Percentiles rank a stretch among this genome's conserved stretches.
These are phyloP conservation scores for Fragum whitleyi DNA, from an alignment of 2,888 invertebrate species.

Conservation along the genomic window DNA sequence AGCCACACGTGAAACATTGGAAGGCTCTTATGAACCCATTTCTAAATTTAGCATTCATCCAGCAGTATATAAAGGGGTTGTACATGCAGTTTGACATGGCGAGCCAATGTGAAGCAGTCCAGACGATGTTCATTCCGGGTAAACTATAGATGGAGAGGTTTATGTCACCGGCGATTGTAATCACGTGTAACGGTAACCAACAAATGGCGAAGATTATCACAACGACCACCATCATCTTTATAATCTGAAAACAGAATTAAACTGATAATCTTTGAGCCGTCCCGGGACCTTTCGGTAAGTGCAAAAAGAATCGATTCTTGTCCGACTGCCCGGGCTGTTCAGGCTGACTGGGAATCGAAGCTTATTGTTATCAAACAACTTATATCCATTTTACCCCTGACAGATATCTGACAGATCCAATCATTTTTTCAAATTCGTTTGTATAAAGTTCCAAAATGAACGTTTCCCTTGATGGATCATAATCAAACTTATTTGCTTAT, in stretches of 20 bases:
- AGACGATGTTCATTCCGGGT: constrained; percentile 74
- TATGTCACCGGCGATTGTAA: constrained; percentile 90
- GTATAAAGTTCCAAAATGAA: too few species aligned
- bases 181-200: constrained; percentile 96
- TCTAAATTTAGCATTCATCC: constrained; percentile 94
- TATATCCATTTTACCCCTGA: too few species aligned
- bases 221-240: constrained; percentile 95
- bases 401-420: too few species aligned
- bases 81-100: constrained; percentile 99
- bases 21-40: constrained; percentile 73
- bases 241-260: constrained; percentile 72
- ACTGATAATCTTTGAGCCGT: too few species aligned
- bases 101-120: constrained; percentile 88
- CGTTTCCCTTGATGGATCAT: too few species aligned
- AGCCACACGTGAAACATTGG: constrained; percentile 69
- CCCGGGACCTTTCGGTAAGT: too few species aligned
- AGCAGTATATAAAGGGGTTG: constrained; percentile 97
- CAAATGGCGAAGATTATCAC: constrained; percentile 97
- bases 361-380: too few species aligned
- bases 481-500: too few species aligned
- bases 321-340: not conserved
- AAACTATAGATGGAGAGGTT: constrained; percentile 69
- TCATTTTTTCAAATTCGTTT: too few species aligned
- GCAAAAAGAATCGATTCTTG: not conserved
- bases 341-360: too few species aligned